These are phyloP conservation scores for Cydia fagiglandana DNA, from an alignment of 1,140 invertebrate species.

Conservation along the genomic window DNA sequence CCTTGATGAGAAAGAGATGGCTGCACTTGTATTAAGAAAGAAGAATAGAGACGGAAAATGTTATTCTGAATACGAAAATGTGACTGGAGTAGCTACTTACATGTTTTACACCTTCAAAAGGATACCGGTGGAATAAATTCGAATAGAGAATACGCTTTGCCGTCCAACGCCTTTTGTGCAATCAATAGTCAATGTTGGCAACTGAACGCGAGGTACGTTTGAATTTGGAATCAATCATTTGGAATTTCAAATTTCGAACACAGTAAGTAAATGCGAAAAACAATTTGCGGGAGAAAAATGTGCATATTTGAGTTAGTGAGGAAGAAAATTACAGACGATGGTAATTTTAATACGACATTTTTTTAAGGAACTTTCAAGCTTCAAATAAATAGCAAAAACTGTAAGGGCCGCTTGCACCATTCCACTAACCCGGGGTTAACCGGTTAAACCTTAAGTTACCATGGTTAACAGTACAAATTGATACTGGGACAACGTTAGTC, in stretches of 20 bases:
- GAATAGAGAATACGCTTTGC: conserved; percentile 75
- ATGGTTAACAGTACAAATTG: no score
- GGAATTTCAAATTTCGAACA: conserved; percentile 56
- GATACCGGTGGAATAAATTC: conserved; percentile 73
- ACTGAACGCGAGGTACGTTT: conserved; percentile 47
- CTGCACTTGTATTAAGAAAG: conserved; percentile 2
- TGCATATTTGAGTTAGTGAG: not conserved
- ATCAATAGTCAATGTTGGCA: conserved; percentile 77
- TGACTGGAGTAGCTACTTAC: conserved; percentile 73
- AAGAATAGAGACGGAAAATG: conserved; percentile 46
- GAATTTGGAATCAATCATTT: conserved; percentile 66
- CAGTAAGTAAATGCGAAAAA: conserved; percentile 35
- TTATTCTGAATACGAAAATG: conserved; percentile 65
- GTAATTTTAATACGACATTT: not conserved
- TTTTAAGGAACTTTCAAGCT: not conserved
- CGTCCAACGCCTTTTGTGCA: conserved; percentile 72
- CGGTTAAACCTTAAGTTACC: no score
- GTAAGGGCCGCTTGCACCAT: no score
- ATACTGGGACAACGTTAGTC: no score
- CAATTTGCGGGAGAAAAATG: conserved; percentile 33
- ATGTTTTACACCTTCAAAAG: conserved; percentile 76
- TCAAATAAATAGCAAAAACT: no score
- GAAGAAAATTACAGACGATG: not conserved
- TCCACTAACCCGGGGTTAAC: no score
- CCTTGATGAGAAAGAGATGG: conserved; percentile 54